Percentiles rank a stretch among this genome's conserved stretches.
phyloP scores from a whole-genome alignment of 2,888 invertebrate species.

The Dynastes grantii region DNA sequence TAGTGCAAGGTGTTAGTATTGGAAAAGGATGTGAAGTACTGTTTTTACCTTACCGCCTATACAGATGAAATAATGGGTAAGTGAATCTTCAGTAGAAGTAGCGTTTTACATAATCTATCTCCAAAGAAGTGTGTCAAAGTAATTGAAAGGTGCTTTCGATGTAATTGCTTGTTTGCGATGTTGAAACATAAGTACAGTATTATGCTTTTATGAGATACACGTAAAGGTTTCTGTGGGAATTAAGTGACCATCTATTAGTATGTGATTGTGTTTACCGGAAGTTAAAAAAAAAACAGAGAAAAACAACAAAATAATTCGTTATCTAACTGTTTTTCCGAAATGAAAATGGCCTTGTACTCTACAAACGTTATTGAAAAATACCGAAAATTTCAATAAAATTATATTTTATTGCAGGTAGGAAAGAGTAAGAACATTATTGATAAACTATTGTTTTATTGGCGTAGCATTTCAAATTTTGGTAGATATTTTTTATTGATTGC shows the following conservation, averaged over 20 bases:
- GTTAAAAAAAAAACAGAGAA: too few relatives aligned
- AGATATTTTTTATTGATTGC: too few relatives aligned
- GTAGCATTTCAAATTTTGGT: too few relatives aligned
- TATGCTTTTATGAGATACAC: neutral
- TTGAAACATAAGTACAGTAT: constrained; percentile 10
- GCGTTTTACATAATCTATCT: constrained; percentile 34
- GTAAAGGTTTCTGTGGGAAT: neutral
- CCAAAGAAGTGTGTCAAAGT: constrained; percentile 37
- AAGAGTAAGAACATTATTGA: too few relatives aligned
- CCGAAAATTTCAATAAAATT: neutral
- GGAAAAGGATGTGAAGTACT: constrained; percentile 38
- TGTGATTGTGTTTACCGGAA: too few relatives aligned
- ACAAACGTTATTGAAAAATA: neutral
- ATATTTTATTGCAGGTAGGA: too few relatives aligned
- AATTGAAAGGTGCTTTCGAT: constrained; percentile 42
- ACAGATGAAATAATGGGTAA: constrained; percentile 31
- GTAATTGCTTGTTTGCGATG: constrained; percentile 31
- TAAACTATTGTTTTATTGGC: too few relatives aligned
- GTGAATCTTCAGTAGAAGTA: constrained; percentile 20
- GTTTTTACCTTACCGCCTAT: neutral
- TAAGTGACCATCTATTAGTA: neutral
- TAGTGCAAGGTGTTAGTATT: constrained; percentile 34
- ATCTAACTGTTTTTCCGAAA: neutral
- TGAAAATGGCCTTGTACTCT: neutral
- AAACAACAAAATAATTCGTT: neutral